Conservation (phyloP, 2,797 vertebrate genomes). For the Neosilurus hyrtlii region DNA sequence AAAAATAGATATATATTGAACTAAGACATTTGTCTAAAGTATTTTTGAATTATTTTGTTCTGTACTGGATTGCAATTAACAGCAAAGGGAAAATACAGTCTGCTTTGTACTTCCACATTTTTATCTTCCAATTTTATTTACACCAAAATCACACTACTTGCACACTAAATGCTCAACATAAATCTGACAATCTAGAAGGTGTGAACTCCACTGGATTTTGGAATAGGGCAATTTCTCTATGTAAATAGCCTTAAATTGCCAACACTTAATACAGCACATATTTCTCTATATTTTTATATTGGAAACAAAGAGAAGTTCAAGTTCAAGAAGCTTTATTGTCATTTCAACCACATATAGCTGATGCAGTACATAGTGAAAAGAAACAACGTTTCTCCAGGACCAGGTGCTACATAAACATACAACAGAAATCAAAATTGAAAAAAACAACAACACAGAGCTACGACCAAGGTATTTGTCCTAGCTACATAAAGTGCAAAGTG, state of each 20-base stretch:
- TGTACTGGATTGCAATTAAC: background rate
- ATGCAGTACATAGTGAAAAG: no score
- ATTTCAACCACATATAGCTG: no score
- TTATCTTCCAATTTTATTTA: background rate
- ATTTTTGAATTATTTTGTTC: background rate
- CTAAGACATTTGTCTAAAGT: background rate
- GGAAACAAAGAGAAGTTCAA: no score
- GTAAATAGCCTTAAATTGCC: background rate
- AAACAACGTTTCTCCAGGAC: no score
- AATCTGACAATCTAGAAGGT: background rate
- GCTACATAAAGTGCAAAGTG: no score
- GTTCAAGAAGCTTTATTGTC: no score
- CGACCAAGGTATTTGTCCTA: no score
- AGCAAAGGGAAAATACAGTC: background rate
- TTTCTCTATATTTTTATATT: no score
- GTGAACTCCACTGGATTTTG: constrained; percentile 3
- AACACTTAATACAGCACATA: background rate
- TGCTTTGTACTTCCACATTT: background rate
- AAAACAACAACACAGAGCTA: no score
- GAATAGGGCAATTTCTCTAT: background rate
- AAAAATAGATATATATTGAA: background rate
- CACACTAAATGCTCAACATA: background rate
- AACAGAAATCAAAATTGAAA: no score
- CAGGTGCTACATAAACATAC: no score
- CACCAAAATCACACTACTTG: background rate